phyloP scores from a whole-genome alignment of 2,113 vertebrate species.

The Bubalus kerabau region DNA sequence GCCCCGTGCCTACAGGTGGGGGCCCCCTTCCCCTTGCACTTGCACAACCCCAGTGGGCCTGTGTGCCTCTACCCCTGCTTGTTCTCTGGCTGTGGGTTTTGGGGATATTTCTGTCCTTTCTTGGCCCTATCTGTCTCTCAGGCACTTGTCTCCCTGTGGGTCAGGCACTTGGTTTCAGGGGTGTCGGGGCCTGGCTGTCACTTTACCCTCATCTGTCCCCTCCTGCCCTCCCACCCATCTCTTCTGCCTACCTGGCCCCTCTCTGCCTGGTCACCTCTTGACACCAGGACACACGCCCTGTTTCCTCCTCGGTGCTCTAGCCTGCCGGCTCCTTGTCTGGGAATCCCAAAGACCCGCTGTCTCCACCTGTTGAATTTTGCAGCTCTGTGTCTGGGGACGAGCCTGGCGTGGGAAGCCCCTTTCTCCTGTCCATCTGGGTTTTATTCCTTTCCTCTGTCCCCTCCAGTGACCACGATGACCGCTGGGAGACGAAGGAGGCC shows the following conservation, averaged over 20 bases:
- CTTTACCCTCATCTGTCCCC: neutral
- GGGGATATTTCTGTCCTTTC: neutral
- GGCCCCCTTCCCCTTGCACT: rapidly evolving
- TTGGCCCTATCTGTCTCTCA: neutral
- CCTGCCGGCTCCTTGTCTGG: neutral
- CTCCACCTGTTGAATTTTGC: neutral
- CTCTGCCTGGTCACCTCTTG: neutral
- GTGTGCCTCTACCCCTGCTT: rapidly evolving
- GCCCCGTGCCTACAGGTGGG: constrained; percentile 86
- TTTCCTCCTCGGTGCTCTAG: neutral
- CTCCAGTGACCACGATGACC: constrained; percentile 92
- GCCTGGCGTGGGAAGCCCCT: neutral
- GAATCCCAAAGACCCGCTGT: neutral
- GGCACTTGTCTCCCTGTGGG: neutral
- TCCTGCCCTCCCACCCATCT: neutral
- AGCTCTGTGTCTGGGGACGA: neutral
- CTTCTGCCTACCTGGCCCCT: neutral
- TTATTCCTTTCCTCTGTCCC: neutral
- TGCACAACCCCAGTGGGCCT: rapidly evolving
- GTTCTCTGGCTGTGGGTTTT: neutral
- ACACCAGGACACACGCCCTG: rapidly evolving
- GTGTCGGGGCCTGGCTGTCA: neutral
- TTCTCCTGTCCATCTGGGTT: neutral
- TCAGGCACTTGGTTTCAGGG: neutral
- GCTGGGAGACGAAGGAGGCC: constrained; percentile 84